These are phyloP conservation scores for Candoia aspera DNA, from an alignment of 2,113 vertebrate genomes.

Conservation along the genomic window DNA sequence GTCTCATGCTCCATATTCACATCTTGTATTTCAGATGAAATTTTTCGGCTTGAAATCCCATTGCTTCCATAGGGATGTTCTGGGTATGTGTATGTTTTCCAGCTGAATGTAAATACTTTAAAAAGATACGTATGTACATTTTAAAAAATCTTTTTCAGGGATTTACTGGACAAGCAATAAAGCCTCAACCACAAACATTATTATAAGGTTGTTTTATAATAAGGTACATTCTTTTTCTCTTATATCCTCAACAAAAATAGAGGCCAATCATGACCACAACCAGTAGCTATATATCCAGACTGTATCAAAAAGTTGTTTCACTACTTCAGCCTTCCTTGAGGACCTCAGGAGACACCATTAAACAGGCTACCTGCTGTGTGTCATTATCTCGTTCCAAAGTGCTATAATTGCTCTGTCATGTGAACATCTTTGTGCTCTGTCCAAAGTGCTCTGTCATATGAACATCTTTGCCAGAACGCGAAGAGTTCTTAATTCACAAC, in stretches of 20 bases:
- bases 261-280: slow-evolving; percentile 6
- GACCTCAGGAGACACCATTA: not conserved
- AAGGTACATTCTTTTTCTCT: not conserved
- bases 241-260: slow-evolving; percentile 4
- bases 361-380: not conserved
- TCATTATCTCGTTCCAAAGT: not conserved
- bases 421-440: not conserved
- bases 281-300: not conserved
- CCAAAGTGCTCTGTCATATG: not conserved
- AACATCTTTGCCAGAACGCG: not conserved
- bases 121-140: not conserved
- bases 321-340: not conserved
- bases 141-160: not conserved
- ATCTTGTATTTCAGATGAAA: not conserved
- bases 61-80: not conserved
- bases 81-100: not conserved
- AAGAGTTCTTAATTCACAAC: not conserved
- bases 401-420: not conserved
- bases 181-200: slow-evolving; percentile 7
- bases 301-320: not conserved
- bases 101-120: not conserved
- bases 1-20: not conserved
- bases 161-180: slow-evolving; percentile 18
- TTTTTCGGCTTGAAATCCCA: slow-evolving; percentile 15
- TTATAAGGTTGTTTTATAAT: slow-evolving; percentile 22